Evolutionary conservation across 2,888 invertebrate genomes (phyloP).

Genomic region (Metallyticus violacea): DNA sequence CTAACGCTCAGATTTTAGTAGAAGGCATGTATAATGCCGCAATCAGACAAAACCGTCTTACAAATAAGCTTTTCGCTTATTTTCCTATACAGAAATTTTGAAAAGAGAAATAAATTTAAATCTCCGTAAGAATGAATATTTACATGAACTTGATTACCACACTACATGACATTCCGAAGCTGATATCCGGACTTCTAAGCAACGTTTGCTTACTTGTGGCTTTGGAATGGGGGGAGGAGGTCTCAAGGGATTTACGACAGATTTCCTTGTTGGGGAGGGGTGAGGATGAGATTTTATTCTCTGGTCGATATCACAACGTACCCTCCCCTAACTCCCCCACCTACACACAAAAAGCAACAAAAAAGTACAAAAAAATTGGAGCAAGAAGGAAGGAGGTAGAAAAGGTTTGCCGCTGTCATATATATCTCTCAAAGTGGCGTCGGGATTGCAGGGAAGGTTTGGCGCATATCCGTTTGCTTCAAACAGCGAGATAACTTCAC

Average conservation of each 20-base stretch:
- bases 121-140: not conserved
- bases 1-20: no score
- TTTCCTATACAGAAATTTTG: no score
- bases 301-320: constrained; percentile 9
- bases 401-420: not conserved
- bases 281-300: constrained; percentile 24
- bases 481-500: constrained; percentile 10
- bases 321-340: no score
- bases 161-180: not conserved
- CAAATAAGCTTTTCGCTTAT: no score
- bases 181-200: not conserved
- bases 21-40: no score
- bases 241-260: constrained; percentile 29
- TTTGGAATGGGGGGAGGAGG: not conserved
- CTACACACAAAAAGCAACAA: not conserved
- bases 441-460: not conserved
- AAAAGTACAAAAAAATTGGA: not conserved
- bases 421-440: not conserved
- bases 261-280: constrained; percentile 23
- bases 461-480: constrained; percentile 4
- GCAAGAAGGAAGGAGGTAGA: not conserved
- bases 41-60: no score
- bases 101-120: not conserved
- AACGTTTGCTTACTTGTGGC: constrained; percentile 11
- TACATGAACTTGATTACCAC: not conserved